Percentiles rank a stretch among this genome's conserved stretches.
Conservation (phyloP, 37 sponge, comb jelly and placozoan species). For the Bolinopsis microptera region DNA sequence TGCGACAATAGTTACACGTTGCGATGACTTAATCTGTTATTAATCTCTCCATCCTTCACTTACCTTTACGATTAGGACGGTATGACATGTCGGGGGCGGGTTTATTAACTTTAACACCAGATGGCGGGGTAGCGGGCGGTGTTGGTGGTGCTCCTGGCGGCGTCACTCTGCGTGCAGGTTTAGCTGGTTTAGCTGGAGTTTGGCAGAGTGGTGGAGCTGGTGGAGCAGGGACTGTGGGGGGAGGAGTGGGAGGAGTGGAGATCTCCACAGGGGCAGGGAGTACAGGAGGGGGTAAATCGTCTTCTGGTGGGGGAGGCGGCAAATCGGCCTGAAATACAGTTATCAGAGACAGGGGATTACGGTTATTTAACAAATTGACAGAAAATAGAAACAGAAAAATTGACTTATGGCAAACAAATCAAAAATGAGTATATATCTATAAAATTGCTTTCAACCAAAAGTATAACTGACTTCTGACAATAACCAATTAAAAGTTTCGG, state of each 20-base stretch:
- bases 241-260: conserved; percentile 42
- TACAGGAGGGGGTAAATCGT: background rate
- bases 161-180: background rate
- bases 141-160: background rate
- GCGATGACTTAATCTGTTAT: background rate
- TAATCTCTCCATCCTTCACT: background rate
- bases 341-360: no score
- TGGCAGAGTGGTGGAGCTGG: background rate
- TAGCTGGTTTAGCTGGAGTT: conserved; percentile 28
- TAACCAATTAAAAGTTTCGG: no score
- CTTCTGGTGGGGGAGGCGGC: conserved; percentile 40
- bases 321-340: background rate
- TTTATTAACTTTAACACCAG: no score
- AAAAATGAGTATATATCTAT: no score
- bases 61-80: background rate
- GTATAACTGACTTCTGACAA: no score
- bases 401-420: background rate
- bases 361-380: no score
- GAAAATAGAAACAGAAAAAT: background rate
- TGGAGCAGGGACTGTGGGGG: background rate
- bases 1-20: background rate
- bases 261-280: background rate
- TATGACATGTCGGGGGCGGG: background rate
- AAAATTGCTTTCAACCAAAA: no score
- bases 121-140: background rate